Percentiles rank a stretch among this genome's conserved stretches.
Evolutionary conservation across 2,113 vertebrate species (phyloP).

Genomic region (Neolamprologus longior): DNA sequence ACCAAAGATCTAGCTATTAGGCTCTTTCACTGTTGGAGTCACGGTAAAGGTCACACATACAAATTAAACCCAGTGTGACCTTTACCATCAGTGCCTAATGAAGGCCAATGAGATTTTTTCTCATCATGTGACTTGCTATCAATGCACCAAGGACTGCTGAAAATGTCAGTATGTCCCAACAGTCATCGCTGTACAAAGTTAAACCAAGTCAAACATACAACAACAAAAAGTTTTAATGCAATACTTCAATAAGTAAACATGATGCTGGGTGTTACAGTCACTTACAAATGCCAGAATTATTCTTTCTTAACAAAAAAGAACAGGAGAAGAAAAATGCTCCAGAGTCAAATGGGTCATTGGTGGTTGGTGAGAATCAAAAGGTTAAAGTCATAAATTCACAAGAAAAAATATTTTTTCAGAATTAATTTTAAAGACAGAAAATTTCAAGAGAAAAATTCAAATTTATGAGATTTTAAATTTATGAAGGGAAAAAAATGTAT

Average conservation of each 20-base stretch:
- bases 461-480: background rate
- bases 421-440: background rate
- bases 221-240: background rate
- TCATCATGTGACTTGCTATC: accelerated
- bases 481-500: background rate
- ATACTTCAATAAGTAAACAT: background rate
- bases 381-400: background rate
- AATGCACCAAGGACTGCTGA: background rate
- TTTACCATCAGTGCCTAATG: background rate
- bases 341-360: background rate
- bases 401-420: background rate
- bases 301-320: background rate
- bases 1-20: background rate
- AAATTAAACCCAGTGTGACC: background rate
- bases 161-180: background rate
- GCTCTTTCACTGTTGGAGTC: background rate
- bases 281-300: background rate
- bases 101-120: background rate
- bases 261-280: background rate
- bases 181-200: background rate
- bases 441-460: accelerated
- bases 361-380: background rate
- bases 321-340: background rate
- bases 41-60: background rate
- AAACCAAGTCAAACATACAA: background rate